Base-by-base conservation (phyloP, 1,140 invertebrate species). In the Drosophila insularis region DNA sequence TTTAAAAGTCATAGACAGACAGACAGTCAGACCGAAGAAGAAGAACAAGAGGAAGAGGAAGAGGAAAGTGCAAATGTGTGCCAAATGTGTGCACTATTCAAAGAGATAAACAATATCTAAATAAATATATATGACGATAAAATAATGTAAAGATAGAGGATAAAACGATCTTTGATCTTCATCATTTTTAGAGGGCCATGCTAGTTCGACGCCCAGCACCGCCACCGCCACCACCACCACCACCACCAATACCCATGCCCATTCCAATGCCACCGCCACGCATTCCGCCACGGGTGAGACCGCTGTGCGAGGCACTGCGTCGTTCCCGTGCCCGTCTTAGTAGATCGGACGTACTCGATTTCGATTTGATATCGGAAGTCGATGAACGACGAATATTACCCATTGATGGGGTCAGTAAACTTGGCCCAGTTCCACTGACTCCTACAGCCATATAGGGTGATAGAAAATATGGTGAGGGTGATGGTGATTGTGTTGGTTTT, bases 331-430 rank as follows among this genome's bases (percentile, higher is more conserved):
- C 91, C 8, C 78, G 76, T 1, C 91, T 63, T 37, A 92, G 62
- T 54, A 92, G 55, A 72, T 92, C 91, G 63, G 90, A 90, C 13
- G 91, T 92, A 63, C 86, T 90, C 91, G 74, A 59, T 76, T 91
- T 23, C 76, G 27, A 27, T 27, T 77, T 40, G 61, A 91, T 90
- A 43, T 90, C 87, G 27, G 90, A 91, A 5, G 91, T 91, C 0
- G 91, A 91, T 58, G 91, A 91, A 56, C 91, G 79, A 19, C 91
- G 68, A 7, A 91, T 86, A 60, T n/a, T 74, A 10, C 61, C 64
- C 2, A 50, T 1, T 13, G 74, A 59, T 13, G 54, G 63, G 23
- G 37, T 19, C 69, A 43, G 63, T 19, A 72, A 69, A 54, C 58
- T 59, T 5, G 17, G 56, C 19, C 54, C 69, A 1, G 35, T 56